Conservation (phyloP, 2,113 vertebrate genomes). For the Corythaixoides concolor region DNA sequence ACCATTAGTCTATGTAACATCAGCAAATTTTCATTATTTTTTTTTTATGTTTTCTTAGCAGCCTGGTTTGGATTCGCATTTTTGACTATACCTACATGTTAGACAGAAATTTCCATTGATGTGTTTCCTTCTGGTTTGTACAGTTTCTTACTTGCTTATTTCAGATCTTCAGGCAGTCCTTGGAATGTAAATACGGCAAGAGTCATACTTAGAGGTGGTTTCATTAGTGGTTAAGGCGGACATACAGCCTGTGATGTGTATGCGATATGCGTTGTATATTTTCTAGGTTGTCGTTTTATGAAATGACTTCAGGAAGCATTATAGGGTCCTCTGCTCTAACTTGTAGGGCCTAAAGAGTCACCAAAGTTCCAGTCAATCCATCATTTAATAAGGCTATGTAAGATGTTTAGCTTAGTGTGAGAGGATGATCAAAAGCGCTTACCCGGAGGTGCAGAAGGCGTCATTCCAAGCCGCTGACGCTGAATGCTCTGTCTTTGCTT, state of each 20-base stretch:
- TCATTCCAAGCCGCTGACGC: too few species aligned
- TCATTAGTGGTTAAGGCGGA: background rate
- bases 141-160: background rate
- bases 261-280: rapidly evolving
- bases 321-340: background rate
- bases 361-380: background rate
- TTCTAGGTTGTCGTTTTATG: background rate
- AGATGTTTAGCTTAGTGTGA: background rate
- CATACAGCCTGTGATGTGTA: background rate
- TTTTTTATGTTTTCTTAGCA: background rate
- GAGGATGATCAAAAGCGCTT: background rate
- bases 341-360: background rate
- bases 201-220: background rate
- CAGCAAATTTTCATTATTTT: background rate
- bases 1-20: background rate
- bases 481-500: background rate
- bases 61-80: background rate
- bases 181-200: background rate
- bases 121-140: background rate
- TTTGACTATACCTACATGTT: background rate
- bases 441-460: background rate
- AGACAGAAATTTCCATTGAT: background rate
- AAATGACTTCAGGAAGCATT: background rate
- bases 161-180: background rate
- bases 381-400: background rate